Conservation (phyloP, 2,113 vertebrate species). For the Syngnathus scovelli region DNA sequence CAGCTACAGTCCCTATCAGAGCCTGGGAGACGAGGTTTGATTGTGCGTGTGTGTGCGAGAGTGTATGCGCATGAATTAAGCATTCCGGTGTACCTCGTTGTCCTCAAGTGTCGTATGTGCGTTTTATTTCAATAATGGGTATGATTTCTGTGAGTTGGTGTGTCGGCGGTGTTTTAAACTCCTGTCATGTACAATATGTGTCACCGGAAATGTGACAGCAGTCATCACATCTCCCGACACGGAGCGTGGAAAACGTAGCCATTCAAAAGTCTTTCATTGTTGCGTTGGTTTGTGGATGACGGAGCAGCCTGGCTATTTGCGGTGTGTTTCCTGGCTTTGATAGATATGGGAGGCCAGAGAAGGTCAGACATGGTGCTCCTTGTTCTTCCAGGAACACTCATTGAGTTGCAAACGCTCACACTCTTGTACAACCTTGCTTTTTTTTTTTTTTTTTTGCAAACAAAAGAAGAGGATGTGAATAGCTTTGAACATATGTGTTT, state of each 20-base stretch:
- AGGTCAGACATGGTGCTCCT: slow-evolving; percentile 18
- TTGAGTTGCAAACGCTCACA: background rate
- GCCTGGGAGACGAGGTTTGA: slow-evolving; percentile 44
- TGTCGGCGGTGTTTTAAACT: slow-evolving; percentile 20
- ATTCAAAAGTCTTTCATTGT: slow-evolving; percentile 27
- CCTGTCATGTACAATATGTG: slow-evolving; percentile 28
- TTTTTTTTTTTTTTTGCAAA: slow-evolving; percentile 6
- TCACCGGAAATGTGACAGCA: slow-evolving; percentile 27
- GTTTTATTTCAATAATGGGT: slow-evolving; percentile 19
- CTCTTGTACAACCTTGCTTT: slow-evolving; percentile 20
- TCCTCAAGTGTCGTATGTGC: slow-evolving; percentile 40
- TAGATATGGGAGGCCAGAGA: slow-evolving; percentile 42
- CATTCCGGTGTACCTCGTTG: slow-evolving; percentile 42
- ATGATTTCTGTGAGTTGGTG: slow-evolving; percentile 5
- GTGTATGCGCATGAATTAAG: slow-evolving; percentile 49
- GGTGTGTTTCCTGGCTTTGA: slow-evolving; percentile 38
- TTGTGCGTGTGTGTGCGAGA: slow-evolving; percentile 15
- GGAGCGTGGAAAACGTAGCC: slow-evolving; percentile 9
- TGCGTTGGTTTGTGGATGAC: slow-evolving; percentile 7
- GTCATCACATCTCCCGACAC: slow-evolving; percentile 21
- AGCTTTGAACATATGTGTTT: slow-evolving; percentile 8
- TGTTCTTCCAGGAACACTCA: slow-evolving; percentile 31
- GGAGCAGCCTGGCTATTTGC: slow-evolving; percentile 27
- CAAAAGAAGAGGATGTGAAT: slow-evolving; percentile 20
- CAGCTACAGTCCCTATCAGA: slow-evolving; percentile 59